Percentiles rank a stretch among this genome's conserved stretches.
Conservation (phyloP, 2,113 vertebrate genomes). For the Nibea albiflora region DNA sequence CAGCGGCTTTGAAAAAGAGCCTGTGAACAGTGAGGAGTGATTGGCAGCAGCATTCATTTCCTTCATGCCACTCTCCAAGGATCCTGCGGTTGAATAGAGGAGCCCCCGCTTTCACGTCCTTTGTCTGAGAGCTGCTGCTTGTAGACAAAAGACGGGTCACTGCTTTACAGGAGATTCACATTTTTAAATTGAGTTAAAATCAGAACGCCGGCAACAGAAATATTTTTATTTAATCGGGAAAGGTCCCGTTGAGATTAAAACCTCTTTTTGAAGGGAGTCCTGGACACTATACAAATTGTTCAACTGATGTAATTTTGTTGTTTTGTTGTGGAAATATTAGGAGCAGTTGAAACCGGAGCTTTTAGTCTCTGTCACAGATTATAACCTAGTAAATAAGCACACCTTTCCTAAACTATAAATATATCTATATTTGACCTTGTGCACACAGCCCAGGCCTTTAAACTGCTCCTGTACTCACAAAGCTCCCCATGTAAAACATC, state of each 20-base stretch:
- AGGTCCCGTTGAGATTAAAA: too few species aligned
- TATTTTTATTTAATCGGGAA: not conserved
- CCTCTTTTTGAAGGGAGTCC: too few species aligned
- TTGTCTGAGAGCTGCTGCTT: slow-evolving; percentile 54
- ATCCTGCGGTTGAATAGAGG: slow-evolving; percentile 61
- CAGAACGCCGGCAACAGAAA: not conserved
- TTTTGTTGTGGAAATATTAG: slow-evolving; percentile 3
- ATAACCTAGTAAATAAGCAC: not conserved
- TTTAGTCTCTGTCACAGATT: not conserved
- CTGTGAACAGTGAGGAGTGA: slow-evolving; percentile 73
- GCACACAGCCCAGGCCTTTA: slow-evolving; percentile 23
- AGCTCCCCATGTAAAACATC: slow-evolving; percentile 34
- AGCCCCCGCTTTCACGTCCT: slow-evolving; percentile 60
- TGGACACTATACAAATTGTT: not conserved
- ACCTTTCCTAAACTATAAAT: not conserved
- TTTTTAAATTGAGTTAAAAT: slow-evolving; percentile 34
- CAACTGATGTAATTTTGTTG: not conserved
- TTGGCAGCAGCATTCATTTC: slow-evolving; percentile 82
- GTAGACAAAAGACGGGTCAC: slow-evolving; percentile 13
- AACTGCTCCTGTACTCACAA: slow-evolving; percentile 12
- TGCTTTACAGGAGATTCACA: slow-evolving; percentile 26
- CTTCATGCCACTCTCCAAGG: slow-evolving; percentile 70
- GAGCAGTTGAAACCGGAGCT: not conserved
- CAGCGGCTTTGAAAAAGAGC: slow-evolving; percentile 66
- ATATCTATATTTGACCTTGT: slow-evolving; percentile 24